Percentiles rank a stretch among this genome's conserved stretches.
These are phyloP conservation scores for Ellobius talpinus DNA, from an alignment of 2,113 vertebrate genomes.

Conservation along the genomic window DNA sequence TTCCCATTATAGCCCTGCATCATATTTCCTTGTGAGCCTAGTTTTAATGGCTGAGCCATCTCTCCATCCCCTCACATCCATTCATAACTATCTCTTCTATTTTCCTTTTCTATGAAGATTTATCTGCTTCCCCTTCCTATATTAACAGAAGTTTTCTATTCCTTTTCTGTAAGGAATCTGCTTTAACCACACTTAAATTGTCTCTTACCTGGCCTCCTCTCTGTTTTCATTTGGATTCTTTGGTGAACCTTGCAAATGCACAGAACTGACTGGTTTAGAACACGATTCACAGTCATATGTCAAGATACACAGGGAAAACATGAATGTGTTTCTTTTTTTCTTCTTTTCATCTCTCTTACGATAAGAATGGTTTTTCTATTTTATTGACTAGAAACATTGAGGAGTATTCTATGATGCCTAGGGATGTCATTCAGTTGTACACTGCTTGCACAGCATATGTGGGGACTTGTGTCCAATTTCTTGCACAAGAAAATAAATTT, in stretches of 20 bases:
- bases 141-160: not conserved
- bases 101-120: not conserved
- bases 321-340: not conserved
- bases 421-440: not conserved
- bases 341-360: not conserved
- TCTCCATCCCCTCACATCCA: not conserved
- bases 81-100: not conserved
- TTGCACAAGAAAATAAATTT: not conserved
- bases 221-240: not conserved
- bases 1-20: not conserved
- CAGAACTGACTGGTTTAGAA: not conserved
- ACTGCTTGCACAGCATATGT: too few relatives aligned
- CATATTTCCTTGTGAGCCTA: not conserved
- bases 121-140: not conserved
- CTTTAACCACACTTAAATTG: not conserved
- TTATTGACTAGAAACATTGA: not conserved
- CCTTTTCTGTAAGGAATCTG: not conserved
- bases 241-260: not conserved
- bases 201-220: not conserved
- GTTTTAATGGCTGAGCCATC: not conserved
- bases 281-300: not conserved
- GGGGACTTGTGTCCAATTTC: not conserved
- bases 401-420: not conserved
- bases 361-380: not conserved
- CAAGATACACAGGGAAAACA: not conserved